These are phyloP conservation scores for Acanthosepion lycidas DNA, from an alignment of 2,888 invertebrate species.

Conservation along the genomic window DNA sequence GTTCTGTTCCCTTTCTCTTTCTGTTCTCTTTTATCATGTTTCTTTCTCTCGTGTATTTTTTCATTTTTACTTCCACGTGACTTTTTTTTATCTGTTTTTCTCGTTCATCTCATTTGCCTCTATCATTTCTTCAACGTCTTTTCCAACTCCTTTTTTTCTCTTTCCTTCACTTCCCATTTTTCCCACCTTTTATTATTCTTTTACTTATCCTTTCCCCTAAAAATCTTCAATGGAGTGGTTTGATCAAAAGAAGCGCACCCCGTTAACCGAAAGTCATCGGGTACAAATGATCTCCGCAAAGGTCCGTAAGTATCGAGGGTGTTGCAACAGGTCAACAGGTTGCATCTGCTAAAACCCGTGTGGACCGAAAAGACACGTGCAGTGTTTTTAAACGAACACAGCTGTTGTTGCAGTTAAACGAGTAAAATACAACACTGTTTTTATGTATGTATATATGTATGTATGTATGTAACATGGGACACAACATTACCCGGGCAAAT, in stretches of 20 bases:
- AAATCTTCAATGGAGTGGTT: neutral
- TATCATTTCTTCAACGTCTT: neutral
- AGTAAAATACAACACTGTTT: neutral
- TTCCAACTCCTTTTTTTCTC: neutral
- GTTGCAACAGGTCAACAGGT: conserved; percentile 10
- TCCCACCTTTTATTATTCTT: neutral
- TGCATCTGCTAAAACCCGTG: neutral
- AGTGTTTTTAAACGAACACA: neutral
- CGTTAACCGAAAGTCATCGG: neutral
- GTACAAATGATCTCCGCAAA: neutral
- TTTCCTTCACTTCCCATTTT: neutral
- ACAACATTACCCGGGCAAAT: no score
- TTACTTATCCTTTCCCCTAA: neutral
- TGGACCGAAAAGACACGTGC: neutral
- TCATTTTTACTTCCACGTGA: neutral
- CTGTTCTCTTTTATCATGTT: neutral
- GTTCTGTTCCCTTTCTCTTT: neutral
- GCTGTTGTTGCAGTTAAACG: neutral
- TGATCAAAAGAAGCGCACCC: neutral
- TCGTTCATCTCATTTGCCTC: no score
- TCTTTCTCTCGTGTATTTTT: neutral
- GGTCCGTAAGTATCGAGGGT: neutral
- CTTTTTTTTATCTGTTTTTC: neutral
- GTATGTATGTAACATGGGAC: neutral
- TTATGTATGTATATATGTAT: neutral